These are phyloP conservation scores for Serilophus lunatus DNA, from an alignment of 2,113 vertebrate genomes.

Conservation along the genomic window DNA sequence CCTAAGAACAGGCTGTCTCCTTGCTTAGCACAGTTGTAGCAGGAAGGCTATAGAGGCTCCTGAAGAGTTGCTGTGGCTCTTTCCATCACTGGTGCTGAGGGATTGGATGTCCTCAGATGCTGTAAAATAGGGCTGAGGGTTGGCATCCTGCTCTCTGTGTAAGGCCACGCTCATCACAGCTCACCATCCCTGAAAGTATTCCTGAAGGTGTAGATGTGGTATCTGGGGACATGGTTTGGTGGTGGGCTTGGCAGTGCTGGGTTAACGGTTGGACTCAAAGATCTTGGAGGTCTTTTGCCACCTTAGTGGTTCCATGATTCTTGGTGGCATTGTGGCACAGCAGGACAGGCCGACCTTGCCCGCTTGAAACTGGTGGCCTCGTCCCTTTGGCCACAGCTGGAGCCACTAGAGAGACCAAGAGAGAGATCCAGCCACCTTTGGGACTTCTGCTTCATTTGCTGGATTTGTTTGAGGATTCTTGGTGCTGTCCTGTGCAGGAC, in stretches of 20 bases:
- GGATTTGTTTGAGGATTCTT: background rate
- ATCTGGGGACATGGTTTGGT: background rate
- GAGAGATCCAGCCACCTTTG: background rate
- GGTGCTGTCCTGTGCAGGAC: background rate
- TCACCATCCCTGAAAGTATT: background rate
- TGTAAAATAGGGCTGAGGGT: background rate
- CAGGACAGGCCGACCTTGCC: background rate
- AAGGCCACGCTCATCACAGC: rapidly evolving
- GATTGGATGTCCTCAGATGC: background rate
- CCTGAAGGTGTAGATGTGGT: rapidly evolving
- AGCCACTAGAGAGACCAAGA: background rate
- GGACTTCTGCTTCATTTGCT: background rate
- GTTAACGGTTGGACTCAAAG: rapidly evolving
- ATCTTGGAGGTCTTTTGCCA: background rate
- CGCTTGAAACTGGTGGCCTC: background rate
- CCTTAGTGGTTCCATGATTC: background rate
- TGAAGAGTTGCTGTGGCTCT: background rate
- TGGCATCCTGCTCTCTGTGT: background rate
- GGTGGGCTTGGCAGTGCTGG: background rate
- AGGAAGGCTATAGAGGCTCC: background rate
- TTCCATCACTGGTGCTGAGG: rapidly evolving
- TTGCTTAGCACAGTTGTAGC: background rate
- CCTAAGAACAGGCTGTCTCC: background rate
- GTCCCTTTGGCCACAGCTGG: background rate
- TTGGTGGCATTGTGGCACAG: background rate